Conservation (phyloP, 2,888 invertebrate species). For the Apodemia zela region DNA sequence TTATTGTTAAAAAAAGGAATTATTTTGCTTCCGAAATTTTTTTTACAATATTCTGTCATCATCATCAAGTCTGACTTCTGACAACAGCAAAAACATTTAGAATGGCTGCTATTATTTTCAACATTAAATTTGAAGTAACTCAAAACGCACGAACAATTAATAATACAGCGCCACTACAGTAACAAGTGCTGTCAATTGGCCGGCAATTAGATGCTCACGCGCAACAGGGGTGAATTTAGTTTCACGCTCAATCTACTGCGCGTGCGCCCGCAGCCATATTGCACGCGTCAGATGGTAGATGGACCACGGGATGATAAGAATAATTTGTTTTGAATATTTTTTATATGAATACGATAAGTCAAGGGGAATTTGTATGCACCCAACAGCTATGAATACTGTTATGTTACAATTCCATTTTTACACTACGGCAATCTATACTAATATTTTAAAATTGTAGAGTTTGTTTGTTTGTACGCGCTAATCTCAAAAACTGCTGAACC, state of each 20-base stretch:
- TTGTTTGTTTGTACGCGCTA: too few relatives aligned
- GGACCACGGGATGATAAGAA: slow-evolving; percentile 44
- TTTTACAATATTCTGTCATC: too few relatives aligned
- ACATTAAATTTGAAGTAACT: background rate
- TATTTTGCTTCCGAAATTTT: too few relatives aligned
- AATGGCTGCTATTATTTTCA: background rate
- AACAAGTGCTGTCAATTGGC: slow-evolving; percentile 59
- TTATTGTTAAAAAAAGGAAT: too few relatives aligned
- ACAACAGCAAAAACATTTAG: too few relatives aligned
- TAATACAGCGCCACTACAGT: slow-evolving; percentile 40
- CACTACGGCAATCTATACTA: too few relatives aligned
- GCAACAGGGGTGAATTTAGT: slow-evolving; percentile 75
- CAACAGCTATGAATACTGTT: background rate
- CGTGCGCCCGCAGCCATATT: slow-evolving; percentile 77
- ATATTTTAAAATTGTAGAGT: too few relatives aligned
- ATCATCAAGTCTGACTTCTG: too few relatives aligned
- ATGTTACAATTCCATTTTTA: too few relatives aligned
- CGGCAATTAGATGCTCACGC: slow-evolving; percentile 60
- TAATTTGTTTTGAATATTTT: slow-evolving; percentile 48
- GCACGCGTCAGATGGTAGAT: slow-evolving; percentile 76
- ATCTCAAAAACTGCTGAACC: too few relatives aligned
- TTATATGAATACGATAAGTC: background rate
- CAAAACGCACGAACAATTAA: slow-evolving; percentile 43
- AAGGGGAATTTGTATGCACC: background rate
- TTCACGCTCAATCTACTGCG: slow-evolving; percentile 79